Percentiles rank a stretch among this genome's conserved stretches.
These are phyloP conservation scores for Drosophila truncata DNA, from an alignment of 1,140 invertebrate genomes.

Conservation along the genomic window DNA sequence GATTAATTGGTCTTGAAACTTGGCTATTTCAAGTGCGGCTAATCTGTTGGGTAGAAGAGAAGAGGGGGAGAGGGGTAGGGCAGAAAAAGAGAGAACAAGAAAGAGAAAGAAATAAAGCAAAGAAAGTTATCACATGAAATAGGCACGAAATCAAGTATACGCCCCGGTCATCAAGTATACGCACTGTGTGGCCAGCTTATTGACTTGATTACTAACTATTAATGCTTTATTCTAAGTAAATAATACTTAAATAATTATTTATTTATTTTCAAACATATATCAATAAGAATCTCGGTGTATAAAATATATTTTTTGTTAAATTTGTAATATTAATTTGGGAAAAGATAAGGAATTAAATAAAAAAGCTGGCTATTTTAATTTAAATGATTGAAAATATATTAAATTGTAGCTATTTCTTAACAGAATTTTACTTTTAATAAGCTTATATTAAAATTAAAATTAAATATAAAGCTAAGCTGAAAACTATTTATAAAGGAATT, in stretches of 20 bases:
- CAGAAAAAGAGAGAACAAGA: background rate
- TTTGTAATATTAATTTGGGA: no score
- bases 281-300: no score
- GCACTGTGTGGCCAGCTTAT: background rate
- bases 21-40: slow-evolving; percentile 93
- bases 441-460: background rate
- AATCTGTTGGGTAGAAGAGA: slow-evolving; percentile 83
- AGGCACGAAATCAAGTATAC: slow-evolving; percentile 20
- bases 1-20: slow-evolving; percentile 95
- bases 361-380: no score
- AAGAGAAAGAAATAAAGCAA: background rate
- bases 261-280: background rate
- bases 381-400: no score
- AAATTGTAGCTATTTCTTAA: no score
- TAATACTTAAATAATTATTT: background rate
- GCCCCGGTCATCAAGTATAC: slow-evolving; percentile 4
- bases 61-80: background rate
- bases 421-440: background rate
- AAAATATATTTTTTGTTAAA: background rate
- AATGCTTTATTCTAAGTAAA: background rate
- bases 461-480: no score
- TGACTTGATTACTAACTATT: background rate
- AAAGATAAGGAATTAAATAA: background rate
- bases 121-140: background rate
- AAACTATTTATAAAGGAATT: no score